phyloP scores from a whole-genome alignment of 2,888 invertebrate species.

The Entomobrya proxima region DNA sequence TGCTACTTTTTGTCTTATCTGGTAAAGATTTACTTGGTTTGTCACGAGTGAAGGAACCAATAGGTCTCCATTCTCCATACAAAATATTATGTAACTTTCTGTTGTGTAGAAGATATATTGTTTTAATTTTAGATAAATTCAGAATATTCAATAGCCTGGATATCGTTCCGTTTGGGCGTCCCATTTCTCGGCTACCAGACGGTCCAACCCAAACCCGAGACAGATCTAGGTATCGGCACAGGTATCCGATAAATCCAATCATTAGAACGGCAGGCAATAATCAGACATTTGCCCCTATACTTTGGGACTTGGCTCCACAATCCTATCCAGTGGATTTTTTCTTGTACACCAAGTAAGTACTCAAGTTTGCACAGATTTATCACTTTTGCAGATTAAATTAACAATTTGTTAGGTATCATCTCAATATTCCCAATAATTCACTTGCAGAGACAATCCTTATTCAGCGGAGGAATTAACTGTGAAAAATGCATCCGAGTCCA shows the following conservation, averaged over 20 bases:
- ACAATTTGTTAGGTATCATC: not conserved
- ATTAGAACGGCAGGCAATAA: slow-evolving; percentile 50
- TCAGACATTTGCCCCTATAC: slow-evolving; percentile 47
- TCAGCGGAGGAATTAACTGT: slow-evolving; percentile 36
- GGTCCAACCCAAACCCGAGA: slow-evolving; percentile 15
- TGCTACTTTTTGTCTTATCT: not conserved
- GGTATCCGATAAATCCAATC: slow-evolving; percentile 52
- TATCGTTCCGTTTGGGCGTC: slow-evolving; percentile 50
- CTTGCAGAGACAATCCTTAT: slow-evolving; percentile 54
- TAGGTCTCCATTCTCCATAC: too few species aligned
- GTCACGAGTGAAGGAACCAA: too few species aligned
- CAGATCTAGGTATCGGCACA: slow-evolving; percentile 50
- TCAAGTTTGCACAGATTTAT: not conserved
- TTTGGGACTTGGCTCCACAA: slow-evolving; percentile 61
- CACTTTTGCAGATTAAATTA: not conserved
- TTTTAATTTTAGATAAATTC: not conserved
- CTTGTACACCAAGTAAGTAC: slow-evolving; percentile 53
- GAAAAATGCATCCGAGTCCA: slow-evolving; percentile 54
- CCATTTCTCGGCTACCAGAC: slow-evolving; percentile 22
- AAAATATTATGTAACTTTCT: not conserved
- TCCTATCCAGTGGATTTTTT: slow-evolving; percentile 65
- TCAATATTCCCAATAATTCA: not conserved
- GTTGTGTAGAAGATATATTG: not conserved
- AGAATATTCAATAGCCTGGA: not conserved
- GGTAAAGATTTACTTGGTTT: too few species aligned